Evolutionary conservation across 2,888 invertebrate genomes (phyloP).

Genomic region (Xanthia icteritia): DNA sequence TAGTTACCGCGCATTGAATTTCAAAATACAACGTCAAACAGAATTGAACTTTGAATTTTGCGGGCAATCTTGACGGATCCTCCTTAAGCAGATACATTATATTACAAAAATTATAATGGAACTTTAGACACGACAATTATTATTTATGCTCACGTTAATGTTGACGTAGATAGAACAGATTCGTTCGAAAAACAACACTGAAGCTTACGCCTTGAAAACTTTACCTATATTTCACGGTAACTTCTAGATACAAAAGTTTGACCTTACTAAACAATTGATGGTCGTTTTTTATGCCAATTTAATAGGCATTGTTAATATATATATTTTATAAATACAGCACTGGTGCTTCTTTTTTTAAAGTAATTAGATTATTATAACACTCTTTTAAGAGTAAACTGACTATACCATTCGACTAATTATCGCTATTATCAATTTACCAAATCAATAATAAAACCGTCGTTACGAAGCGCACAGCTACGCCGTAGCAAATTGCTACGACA

Average conservation of each 20-base stretch:
- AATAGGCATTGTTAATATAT: neutral
- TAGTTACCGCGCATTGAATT: too few species aligned
- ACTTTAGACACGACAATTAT: neutral
- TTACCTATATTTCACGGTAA: slow-evolving; percentile 3
- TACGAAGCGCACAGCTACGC: neutral
- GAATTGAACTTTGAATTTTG: too few species aligned
- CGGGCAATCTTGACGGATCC: too few species aligned
- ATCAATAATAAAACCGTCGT: neutral
- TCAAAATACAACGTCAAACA: too few species aligned
- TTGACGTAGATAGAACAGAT: neutral
- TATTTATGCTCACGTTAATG: neutral
- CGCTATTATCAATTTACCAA: neutral
- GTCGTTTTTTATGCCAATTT: neutral
- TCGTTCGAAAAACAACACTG: neutral
- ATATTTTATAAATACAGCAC: neutral
- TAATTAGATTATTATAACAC: neutral
- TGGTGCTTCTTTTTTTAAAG: neutral
- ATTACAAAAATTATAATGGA: too few species aligned
- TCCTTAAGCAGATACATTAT: too few species aligned
- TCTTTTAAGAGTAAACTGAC: neutral
- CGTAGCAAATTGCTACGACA: neutral
- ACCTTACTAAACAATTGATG: neutral
- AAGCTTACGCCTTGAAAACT: neutral
- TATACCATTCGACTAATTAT: neutral
- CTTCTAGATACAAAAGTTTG: neutral